Evolutionary conservation across 2,888 invertebrate species (phyloP), one percentile per base, ranked within the genome.

Genomic region (Agrotis segetum): DNA sequence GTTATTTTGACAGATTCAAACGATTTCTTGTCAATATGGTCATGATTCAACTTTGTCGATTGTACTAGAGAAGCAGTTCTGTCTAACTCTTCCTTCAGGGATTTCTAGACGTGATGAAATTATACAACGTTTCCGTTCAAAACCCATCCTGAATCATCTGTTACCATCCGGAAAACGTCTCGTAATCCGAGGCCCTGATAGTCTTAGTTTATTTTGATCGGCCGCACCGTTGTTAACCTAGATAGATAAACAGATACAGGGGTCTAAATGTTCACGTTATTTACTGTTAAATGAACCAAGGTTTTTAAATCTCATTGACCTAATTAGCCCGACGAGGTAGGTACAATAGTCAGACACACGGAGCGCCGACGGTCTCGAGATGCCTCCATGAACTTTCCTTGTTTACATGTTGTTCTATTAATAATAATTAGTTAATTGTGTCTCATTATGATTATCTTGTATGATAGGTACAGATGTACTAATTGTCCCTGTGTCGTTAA

Each of bases 281-380:
- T 90, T 87, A 88, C 88, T 83, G 81, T 83, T 79, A 81, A 82
- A 87, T 70, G 81, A 72, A 87, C 85, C 95, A 95, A 95, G 95
- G 95, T 87, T 91, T 84, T 87, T 76, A 79, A 87, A 85, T 92
- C 88, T 88, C 94, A 94, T 92, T 95, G 95, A 95, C 95, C 94
- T 82, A 91, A 92, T 91, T 93, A 85, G 47, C 46, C 64, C 52
- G 52, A 1, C 56, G 60, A 73, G 70, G 71, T 76, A 79, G 65
- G 70, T 80, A 70, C 71, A 2, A 61, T 60, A 44, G 34, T 21
- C 24, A 13, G 46, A 50, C 53, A 40, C 71, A 6, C 55, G 24
- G 29, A 1, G 44, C 19, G 53, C 21, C 9, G 56, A 13, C 19
- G 5, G 61, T 56, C 60, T 68, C 56, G n/a, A 17, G 29, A 60